These are phyloP conservation scores for Lasioglossum pauxillum DNA, from an alignment of 2,888 invertebrate genomes.

Conservation along the genomic window DNA sequence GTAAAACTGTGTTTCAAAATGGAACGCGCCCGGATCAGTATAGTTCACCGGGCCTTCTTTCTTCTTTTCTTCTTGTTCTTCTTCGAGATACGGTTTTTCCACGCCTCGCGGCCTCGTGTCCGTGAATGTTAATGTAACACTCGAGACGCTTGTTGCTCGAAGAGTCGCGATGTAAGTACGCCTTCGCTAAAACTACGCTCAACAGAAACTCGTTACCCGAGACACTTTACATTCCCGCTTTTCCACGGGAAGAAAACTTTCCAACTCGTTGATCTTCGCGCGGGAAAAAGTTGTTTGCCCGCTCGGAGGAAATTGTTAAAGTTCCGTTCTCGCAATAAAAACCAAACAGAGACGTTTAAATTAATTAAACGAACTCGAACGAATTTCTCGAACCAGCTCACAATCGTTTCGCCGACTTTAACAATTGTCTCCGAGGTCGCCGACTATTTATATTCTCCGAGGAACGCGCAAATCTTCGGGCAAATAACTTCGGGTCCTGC, in stretches of 20 bases:
- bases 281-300: background rate
- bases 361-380: background rate
- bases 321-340: background rate
- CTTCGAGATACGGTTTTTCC: conserved; percentile 23
- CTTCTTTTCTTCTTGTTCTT: background rate
- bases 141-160: conserved; percentile 20
- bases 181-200: conserved; percentile 23
- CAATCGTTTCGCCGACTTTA: background rate
- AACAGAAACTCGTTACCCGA: conserved; percentile 22
- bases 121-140: conserved; percentile 43
- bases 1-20: conserved; percentile 24
- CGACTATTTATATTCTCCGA: background rate
- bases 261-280: conserved; percentile 16
- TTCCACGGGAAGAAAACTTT: background rate
- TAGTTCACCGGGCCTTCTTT: background rate
- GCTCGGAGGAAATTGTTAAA: background rate
- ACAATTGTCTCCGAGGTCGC: background rate
- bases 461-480: background rate
- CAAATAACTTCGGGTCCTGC: background rate
- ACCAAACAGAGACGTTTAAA: background rate
- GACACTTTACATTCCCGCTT: conserved; percentile 16
- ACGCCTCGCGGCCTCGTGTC: background rate
- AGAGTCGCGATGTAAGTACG: conserved; percentile 11
- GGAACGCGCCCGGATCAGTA: conserved; percentile 11
- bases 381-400: background rate